These are phyloP conservation scores for Apamea monoglypha DNA, from an alignment of 2,888 invertebrate species.

Conservation along the genomic window DNA sequence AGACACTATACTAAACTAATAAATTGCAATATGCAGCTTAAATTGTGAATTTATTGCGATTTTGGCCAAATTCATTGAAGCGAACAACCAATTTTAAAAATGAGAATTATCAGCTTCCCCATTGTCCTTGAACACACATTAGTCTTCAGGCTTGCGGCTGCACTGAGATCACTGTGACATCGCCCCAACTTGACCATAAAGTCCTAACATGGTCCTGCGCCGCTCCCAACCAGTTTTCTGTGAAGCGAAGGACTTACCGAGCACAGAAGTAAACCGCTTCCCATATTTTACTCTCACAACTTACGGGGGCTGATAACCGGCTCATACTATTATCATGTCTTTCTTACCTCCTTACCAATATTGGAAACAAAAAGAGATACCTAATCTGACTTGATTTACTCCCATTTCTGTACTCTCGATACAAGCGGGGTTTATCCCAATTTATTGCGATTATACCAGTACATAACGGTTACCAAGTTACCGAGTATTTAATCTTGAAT, in stretches of 20 bases:
- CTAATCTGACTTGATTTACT: slow-evolving; percentile 77
- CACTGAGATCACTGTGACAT: background rate
- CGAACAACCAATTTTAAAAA: background rate
- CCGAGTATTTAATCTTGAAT: slow-evolving; percentile 66
- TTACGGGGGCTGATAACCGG: slow-evolving; percentile 42
- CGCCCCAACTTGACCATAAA: background rate
- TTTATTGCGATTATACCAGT: slow-evolving; percentile 71
- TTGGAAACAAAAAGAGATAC: slow-evolving; percentile 65
- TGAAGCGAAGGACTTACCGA: slow-evolving; percentile 5
- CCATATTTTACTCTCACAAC: slow-evolving; percentile 48
- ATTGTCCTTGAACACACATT: background rate
- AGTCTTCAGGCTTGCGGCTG: background rate
- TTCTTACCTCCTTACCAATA: slow-evolving; percentile 56
- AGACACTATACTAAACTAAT: background rate
- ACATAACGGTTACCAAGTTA: slow-evolving; percentile 55
- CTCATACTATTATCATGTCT: slow-evolving; percentile 45
- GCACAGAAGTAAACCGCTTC: slow-evolving; percentile 29
- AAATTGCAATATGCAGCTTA: background rate
- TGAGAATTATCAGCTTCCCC: too few species aligned
- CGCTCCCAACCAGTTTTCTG: slow-evolving; percentile 32
- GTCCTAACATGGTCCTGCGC: background rate
- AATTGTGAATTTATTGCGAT: background rate
- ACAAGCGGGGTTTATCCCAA: slow-evolving; percentile 67
- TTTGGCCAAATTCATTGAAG: background rate
- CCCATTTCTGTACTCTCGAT: slow-evolving; percentile 61